Base-by-base conservation (phyloP, 2,888 invertebrate genomes). In the Lasioglossum malachurum region DNA sequence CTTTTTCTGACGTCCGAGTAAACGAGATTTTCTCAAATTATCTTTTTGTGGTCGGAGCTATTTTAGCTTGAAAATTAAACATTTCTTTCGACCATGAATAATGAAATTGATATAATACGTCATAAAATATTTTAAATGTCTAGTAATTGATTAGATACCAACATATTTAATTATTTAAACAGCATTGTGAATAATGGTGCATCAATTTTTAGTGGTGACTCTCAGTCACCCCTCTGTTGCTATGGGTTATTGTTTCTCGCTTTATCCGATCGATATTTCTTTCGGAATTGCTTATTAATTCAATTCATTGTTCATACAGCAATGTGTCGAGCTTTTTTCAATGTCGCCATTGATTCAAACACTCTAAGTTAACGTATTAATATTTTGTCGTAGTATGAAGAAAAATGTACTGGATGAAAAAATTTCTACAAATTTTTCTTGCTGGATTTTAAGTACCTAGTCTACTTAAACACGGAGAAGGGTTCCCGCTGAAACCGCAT, bases 1-100 rank as follows among this genome's bases (percentile, higher is more conserved):
- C 76, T 75, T 77, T 83, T 76, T 67, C 75, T 44, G 38, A 35
- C 60, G n/a, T 12, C 5, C 46, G 60, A 73, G 49, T 75, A 82
- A 84, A 84, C 72, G 79, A 80, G 80, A 82, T 64, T 27, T 64
- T 64, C 57, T 44, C 44, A 44, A 44, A 44, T 44, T 44, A 44
- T 14, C 44, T 14, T 44, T 12, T 44, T 44, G 12, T 4, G 3
- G 14, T 44, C 44, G 12, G 44, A 44, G 4, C 0, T 12, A 12
- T 44, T 44, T 44, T 12, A 44, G 12, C 12, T 44, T 44, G 44
- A 44, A 14, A 14, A 44, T 44, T 44, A 44, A 44, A 44, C 44
- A 14, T 44, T 44, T 44, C 12, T 44, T 44, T 4, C 44, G 12
- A 14, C 44, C 44, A 44, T 14, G 44, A 44, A 12, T 14, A 44